A percentile compares a stretch with the other conserved stretches of the same genome.
These are phyloP conservation scores for Neodiprion lecontei DNA, from an alignment of 1,140 invertebrate species.

Conservation along the genomic window DNA sequence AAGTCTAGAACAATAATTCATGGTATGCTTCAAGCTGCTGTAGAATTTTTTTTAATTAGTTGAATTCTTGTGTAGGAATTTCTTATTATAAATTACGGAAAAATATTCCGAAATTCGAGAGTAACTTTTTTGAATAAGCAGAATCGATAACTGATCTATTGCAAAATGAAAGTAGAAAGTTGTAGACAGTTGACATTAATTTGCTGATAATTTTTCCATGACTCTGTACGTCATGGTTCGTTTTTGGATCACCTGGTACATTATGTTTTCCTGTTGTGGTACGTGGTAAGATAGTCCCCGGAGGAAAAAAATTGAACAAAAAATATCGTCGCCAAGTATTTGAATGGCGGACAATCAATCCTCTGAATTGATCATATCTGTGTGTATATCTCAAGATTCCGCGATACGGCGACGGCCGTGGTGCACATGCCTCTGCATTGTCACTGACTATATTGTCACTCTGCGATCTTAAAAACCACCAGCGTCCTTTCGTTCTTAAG, in stretches of 20 bases:
- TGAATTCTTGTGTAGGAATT: no score
- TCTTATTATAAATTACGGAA: no score
- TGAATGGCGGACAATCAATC: constrained; percentile 42
- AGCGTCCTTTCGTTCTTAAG: constrained; percentile 35
- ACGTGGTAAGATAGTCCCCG: constrained; percentile 25
- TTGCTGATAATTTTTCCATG: no score
- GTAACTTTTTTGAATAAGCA: no score
- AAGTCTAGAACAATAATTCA: no score
- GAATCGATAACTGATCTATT: no score
- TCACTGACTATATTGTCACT: constrained; percentile 37
- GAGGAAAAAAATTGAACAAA: constrained; percentile 20
- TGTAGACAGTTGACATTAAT: no score
- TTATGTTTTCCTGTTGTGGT: neutral
- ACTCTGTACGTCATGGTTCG: no score
- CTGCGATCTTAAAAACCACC: constrained; percentile 23
- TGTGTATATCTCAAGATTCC: constrained; percentile 41
- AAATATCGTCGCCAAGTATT: constrained; percentile 34
- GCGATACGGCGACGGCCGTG: constrained; percentile 38
- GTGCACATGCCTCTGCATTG: constrained; percentile 39
- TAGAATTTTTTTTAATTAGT: no score
- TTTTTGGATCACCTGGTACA: neutral
- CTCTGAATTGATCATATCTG: constrained; percentile 38
- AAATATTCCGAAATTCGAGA: no score
- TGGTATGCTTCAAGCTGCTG: no score
- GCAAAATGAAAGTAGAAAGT: no score